Conservation (phyloP, 2,797 vertebrate genomes). For the Anniella stebbinsi region DNA sequence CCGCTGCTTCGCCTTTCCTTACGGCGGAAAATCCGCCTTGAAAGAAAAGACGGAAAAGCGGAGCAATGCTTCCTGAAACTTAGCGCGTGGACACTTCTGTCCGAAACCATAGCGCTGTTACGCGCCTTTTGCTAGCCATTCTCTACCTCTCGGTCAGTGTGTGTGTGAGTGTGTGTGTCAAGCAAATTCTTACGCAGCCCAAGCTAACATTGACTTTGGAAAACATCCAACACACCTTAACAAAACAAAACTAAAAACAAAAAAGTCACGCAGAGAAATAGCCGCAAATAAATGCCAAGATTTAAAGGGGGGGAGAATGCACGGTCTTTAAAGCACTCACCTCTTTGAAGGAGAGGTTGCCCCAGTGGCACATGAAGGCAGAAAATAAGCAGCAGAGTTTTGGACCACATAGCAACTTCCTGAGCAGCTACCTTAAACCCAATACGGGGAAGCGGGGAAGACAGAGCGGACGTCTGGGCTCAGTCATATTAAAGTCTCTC, state of each 20-base stretch:
- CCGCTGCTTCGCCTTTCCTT: no score
- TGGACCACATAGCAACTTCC: slow-evolving; percentile 74
- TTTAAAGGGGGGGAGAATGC: no score
- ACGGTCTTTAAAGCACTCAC: slow-evolving; percentile 69
- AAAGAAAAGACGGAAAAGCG: no score
- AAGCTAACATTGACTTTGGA: not conserved
- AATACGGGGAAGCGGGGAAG: slow-evolving; percentile 30
- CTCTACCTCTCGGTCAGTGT: no score
- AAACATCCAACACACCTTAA: not conserved
- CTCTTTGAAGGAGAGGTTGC: slow-evolving; percentile 65
- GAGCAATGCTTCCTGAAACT: no score
- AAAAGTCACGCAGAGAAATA: accelerated
- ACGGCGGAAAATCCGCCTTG: no score
- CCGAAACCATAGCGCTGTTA: not conserved
- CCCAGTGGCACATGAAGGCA: slow-evolving; percentile 70
- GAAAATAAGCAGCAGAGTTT: slow-evolving; percentile 67
- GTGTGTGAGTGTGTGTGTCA: not conserved
- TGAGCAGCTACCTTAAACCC: slow-evolving; percentile 28
- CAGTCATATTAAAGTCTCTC: slow-evolving; percentile 51
- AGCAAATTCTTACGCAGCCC: no score
- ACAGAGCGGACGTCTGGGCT: not conserved
- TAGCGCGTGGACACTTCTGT: no score
- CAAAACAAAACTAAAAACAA: not conserved
- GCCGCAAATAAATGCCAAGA: not conserved
- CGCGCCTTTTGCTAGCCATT: not conserved